Evolutionary conservation across 2,888 invertebrate species (phyloP), one percentile per base, ranked within the genome.

Genomic region (Lepas anatifera): DNA sequence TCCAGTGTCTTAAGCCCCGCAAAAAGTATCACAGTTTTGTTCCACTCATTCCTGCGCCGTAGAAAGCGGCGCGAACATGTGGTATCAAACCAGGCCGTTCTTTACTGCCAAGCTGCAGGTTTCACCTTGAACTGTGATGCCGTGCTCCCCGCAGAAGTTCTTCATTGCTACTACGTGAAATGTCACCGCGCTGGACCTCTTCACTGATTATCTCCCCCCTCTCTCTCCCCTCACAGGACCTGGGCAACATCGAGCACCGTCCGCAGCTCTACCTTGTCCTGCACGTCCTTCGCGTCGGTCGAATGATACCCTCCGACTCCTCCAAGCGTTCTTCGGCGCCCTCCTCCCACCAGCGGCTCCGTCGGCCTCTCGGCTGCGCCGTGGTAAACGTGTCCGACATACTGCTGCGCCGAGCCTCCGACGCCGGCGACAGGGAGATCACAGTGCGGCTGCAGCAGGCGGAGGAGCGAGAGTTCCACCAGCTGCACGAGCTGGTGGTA

Each of bases 251-350:
- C 52, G 95, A 95, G 79, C 84, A 94, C 69, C 87, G 87, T 70
- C 87, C 89, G 72, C 94, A 95, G 77, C 83, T 95, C 35, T 94
- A 89, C 83, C 83, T 96, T 75, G 89, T 95, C 41, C 91, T 92
- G 73, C 92, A 94, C 80, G 90, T 95, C 67, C 89, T 94, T 82
- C 85, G 95, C 68, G 88, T 93, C 70, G 95, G 95, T 2, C 85
- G 89, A 77, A 92, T 93, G 85, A 3, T 58, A 2, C 35, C 58
- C 22, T 32, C 58, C 7, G 58, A 58, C 32, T 58, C 58, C 1
- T 16, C 18, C 6, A 18, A 22, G 35, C 32, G 35, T 2, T 18
- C 32, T 2, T 16, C 58, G 22, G n/a, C n/a, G n/a, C n/a, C n/a
- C n/a, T n/a, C n/a, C n/a, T n/a, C n/a, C n/a, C n/a, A n/a, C n/a